Evolutionary conservation across 2,797 vertebrate genomes (phyloP).

Genomic region (Aulostomus chinensis): DNA sequence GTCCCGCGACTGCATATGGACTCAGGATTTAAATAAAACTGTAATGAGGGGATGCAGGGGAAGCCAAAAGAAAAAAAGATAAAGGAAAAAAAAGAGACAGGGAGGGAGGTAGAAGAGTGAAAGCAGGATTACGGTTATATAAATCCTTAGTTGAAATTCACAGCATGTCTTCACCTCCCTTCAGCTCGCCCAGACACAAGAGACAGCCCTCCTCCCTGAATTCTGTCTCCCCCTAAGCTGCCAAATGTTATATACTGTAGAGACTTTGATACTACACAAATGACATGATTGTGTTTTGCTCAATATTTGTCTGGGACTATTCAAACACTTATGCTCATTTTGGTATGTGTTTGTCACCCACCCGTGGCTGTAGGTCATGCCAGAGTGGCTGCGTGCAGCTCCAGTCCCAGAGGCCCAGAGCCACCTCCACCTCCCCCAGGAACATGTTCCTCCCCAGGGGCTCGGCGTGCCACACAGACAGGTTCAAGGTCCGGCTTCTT

Average conservation of each 20-base stretch:
- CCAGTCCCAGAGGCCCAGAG: slow-evolving; percentile 89
- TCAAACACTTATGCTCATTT: slow-evolving; percentile 3
- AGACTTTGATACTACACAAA: slow-evolving; percentile 27
- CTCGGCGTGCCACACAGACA: slow-evolving; percentile 95
- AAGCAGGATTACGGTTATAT: slow-evolving; percentile 57
- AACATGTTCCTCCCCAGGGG: slow-evolving; percentile 90
- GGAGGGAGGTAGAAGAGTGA: slow-evolving; percentile 9
- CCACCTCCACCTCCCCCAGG: slow-evolving; percentile 91
- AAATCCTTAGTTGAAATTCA: slow-evolving; percentile 75
- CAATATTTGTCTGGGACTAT: slow-evolving; percentile 11
- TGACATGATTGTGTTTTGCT: neutral
- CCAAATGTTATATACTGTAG: slow-evolving; percentile 22
- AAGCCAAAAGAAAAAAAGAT: slow-evolving; percentile 1
- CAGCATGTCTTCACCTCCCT: slow-evolving; percentile 57
- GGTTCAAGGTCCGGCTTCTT: slow-evolving; percentile 85
- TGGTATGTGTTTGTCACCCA: slow-evolving; percentile 55
- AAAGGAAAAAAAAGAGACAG: slow-evolving; percentile 1
- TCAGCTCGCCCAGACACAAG: slow-evolving; percentile 52
- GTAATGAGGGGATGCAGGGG: slow-evolving; percentile 1
- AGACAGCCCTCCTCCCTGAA: slow-evolving; percentile 27
- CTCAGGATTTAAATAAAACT: slow-evolving; percentile 82
- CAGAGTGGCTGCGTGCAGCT: slow-evolving; percentile 80
- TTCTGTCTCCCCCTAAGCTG: slow-evolving; percentile 14
- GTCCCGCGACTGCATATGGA: slow-evolving; percentile 82
- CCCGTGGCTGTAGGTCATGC: slow-evolving; percentile 89